Evolutionary conservation across 2,888 invertebrate genomes (phyloP).

Genomic region (Parnassius apollo): DNA sequence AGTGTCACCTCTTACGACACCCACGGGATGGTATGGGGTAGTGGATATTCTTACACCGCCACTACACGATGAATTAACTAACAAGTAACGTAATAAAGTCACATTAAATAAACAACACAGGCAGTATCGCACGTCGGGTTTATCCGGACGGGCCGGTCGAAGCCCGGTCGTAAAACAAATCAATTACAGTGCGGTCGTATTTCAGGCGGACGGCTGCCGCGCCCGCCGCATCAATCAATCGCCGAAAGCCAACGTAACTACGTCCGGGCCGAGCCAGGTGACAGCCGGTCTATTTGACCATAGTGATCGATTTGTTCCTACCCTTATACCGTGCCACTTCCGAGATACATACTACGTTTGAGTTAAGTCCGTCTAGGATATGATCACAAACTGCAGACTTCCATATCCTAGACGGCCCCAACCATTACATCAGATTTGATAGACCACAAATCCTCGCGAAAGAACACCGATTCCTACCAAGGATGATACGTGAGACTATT

Average conservation of each 20-base stretch:
- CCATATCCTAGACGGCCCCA: too few species aligned
- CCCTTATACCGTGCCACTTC: conserved; percentile 3
- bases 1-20: too few species aligned
- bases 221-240: conserved; percentile 45
- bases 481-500: too few species aligned
- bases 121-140: not conserved
- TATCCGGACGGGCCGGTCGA: conserved; percentile 7
- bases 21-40: too few species aligned
- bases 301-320: conserved; percentile 35
- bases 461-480: too few species aligned
- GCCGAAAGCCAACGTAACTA: not conserved
- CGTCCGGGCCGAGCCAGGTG: conserved; percentile 12
- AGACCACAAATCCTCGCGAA: too few species aligned
- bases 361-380: too few species aligned
- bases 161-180: conserved; percentile 36
- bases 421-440: too few species aligned
- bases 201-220: conserved; percentile 33
- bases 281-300: conserved; percentile 29
- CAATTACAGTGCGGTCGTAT: conserved; percentile 37
- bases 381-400: too few species aligned
- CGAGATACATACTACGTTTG: not conserved
- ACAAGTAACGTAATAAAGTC: not conserved
- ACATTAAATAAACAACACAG: not conserved
- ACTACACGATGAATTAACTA: not conserved
- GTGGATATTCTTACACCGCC: too few species aligned